Base-by-base conservation (phyloP, 1,140 invertebrate genomes). In the Neuroterus valhalla region DNA sequence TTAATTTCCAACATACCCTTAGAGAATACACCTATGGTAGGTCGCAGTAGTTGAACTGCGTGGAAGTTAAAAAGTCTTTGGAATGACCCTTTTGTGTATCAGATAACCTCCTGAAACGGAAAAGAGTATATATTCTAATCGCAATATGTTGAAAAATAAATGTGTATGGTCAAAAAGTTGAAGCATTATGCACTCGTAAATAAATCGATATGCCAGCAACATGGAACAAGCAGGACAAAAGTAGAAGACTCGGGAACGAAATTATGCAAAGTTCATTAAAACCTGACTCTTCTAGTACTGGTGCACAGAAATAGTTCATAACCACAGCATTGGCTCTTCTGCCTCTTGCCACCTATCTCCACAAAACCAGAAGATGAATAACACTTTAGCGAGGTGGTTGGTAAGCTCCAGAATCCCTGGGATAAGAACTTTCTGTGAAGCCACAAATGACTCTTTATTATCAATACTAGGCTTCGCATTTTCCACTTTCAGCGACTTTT, bases 191-290 rank as follows among this genome's bases (percentile, higher is more conserved):
- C 74, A 76, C 75, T 78, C 74, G 71, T 44, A 72, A 31, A 55
- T 75, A 78, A 82, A 81, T 82, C 81, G 77, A 78, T 81, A 75
- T 77, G 78, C 78, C 75, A 82, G 72, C 44, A 68, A 68, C 74
- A 80, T 5, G 31, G 5, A 10, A 8, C 31, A 10, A 66, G 48
- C 21, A 70, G 68, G 74, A 78, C 70, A 79, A 78, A 76, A 75
- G 76, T 76, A 46, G 75, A 74, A 74, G 77, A 76, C 76, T 81
- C 72, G 74, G 72, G 76, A 82, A 82, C 78, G 79, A 83, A 68
- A 82, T 82, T 82, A 82, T 82, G 81, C 78, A 82, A 82, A 82
- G 77, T 82, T 82, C 79, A 82, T 82, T 82, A 82, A 82, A 82
- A 79, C 72, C 73, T 68, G 76, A 71, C 79, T 75, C 79, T 79